These are phyloP conservation scores for Gymnogyps californianus DNA, from an alignment of 2,113 vertebrate genomes.

Conservation along the genomic window DNA sequence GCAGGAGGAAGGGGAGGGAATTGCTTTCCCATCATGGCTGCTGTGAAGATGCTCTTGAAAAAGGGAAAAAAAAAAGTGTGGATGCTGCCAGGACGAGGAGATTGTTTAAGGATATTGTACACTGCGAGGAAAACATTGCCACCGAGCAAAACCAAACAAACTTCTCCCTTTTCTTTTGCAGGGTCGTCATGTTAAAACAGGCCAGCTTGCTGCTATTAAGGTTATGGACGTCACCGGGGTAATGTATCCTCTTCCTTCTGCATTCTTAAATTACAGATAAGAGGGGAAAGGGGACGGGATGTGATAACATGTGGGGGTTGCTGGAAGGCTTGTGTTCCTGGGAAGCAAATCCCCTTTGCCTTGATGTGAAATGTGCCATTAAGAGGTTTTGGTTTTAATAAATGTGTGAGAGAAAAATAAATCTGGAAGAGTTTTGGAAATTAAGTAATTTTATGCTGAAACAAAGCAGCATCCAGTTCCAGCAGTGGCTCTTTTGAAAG, in stretches of 20 bases:
- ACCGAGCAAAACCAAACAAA: not conserved
- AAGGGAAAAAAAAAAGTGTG: not conserved
- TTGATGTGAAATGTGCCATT: not conserved
- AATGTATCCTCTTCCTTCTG: slow-evolving; percentile 62
- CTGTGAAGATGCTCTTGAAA: slow-evolving; percentile 36
- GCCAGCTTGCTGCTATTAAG: slow-evolving; percentile 97
- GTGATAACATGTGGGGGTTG: not conserved
- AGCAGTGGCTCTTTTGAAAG: not conserved
- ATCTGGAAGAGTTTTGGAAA: not conserved
- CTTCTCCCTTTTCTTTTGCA: slow-evolving; percentile 65
- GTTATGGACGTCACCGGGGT: slow-evolving; percentile 99
- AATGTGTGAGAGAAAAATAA: not conserved
- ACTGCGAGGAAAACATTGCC: not conserved
- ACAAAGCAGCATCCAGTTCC: not conserved
- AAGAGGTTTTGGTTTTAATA: not conserved
- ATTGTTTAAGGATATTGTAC: not conserved
- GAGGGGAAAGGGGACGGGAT: not conserved
- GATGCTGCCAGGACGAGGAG: not conserved
- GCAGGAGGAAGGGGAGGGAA: slow-evolving; percentile 31
- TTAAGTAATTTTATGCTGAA: not conserved
- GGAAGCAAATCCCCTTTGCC: not conserved
- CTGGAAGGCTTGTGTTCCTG: not conserved
- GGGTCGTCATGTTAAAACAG: slow-evolving; percentile 98
- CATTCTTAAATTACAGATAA: not conserved
- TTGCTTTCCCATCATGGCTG: slow-evolving; percentile 21